A percentile compares a stretch with the other conserved stretches of the same genome.
These are phyloP conservation scores for Trichonephila inaurata DNA, from an alignment of 1,140 invertebrate genomes.

Conservation along the genomic window DNA sequence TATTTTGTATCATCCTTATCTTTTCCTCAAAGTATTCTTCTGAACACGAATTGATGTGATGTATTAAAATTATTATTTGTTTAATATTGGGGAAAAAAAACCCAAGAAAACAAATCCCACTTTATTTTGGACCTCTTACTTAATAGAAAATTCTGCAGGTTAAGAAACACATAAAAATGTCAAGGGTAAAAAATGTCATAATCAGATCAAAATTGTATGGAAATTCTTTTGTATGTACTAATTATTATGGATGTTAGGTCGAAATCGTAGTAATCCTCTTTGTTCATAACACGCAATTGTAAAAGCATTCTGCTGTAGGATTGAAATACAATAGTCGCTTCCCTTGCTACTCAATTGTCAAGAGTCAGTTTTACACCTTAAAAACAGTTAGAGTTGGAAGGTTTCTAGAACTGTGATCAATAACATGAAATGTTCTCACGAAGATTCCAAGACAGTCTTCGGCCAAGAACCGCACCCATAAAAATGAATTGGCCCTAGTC, in stretches of 20 bases:
- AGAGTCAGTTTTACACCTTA: not conserved
- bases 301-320: not conserved
- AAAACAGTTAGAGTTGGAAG: not conserved
- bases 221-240: not conserved
- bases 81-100: too few species aligned
- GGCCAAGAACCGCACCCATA: constrained; percentile 59
- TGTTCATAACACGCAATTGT: not conserved
- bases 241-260: not conserved
- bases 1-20: too few species aligned
- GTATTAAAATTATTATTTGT: too few species aligned
- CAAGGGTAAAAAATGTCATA: not conserved
- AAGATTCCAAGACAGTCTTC: constrained; percentile 53
- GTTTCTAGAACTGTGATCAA: constrained; percentile 58
- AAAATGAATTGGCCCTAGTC: constrained; percentile 57
- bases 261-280: not conserved
- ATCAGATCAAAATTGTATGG: not conserved
- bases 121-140: too few species aligned
- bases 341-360: not conserved
- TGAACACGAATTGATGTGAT: too few species aligned
- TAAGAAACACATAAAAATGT: not conserved
- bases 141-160: too few species aligned
- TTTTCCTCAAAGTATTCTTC: too few species aligned
- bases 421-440: constrained; percentile 55
- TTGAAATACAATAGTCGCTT: not conserved
- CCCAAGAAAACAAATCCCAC: too few species aligned